Conservation (phyloP, 2,888 invertebrate genomes). For the Eupsilia transversa region DNA sequence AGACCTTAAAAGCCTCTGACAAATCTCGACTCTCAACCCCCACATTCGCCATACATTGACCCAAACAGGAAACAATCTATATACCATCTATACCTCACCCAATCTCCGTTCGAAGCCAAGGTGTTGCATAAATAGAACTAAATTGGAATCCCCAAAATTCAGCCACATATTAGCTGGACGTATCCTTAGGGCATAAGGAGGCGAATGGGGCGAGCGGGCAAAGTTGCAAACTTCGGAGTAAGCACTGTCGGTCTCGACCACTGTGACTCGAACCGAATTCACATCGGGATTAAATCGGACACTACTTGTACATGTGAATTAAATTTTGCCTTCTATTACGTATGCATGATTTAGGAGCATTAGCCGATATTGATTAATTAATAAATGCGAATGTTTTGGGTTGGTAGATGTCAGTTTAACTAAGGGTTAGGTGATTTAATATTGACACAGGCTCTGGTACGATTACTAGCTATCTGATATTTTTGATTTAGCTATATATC, state of each 20-base stretch:
- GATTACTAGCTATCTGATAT: neutral
- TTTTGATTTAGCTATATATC: neutral
- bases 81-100: conserved; percentile 42
- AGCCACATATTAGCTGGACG: conserved; percentile 76
- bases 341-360: conserved; percentile 61
- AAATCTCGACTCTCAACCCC: neutral
- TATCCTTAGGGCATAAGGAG: conserved; percentile 74
- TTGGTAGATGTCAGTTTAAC: conserved; percentile 3
- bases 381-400: conserved; percentile 15
- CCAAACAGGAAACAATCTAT: conserved; percentile 34
- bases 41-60: neutral
- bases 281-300: conserved; percentile 83
- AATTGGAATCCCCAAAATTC: conserved; percentile 82
- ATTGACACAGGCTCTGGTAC: neutral
- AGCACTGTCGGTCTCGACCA: conserved; percentile 82
- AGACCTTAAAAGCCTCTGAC: neutral
- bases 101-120: conserved; percentile 72
- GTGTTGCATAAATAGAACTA: conserved; percentile 84
- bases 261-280: conserved; percentile 78
- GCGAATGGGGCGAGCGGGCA: conserved; percentile 65
- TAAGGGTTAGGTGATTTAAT: conserved; percentile 8
- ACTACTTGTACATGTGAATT: conserved; percentile 77
- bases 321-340: conserved; percentile 71
- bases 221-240: conserved; percentile 86
- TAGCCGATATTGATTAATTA: conserved; percentile 62